These are phyloP conservation scores for Phalacrocorax carbo DNA, from an alignment of 2,113 vertebrate species.

Conservation along the genomic window DNA sequence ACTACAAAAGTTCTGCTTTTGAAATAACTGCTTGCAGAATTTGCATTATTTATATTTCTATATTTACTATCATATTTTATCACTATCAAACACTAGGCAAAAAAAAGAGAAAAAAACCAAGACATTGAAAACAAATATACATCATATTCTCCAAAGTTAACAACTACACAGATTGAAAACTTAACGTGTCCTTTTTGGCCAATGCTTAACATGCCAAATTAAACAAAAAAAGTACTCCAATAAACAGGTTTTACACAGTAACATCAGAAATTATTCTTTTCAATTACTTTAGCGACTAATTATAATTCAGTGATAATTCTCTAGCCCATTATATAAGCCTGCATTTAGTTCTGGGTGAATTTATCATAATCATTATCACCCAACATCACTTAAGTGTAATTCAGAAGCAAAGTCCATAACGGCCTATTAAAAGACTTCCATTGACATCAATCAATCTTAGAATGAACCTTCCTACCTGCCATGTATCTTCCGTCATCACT, in stretches of 20 bases:
- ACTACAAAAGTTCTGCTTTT: neutral
- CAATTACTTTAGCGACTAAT: neutral
- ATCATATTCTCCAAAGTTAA: neutral
- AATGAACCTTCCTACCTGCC: accelerated
- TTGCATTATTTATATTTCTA: neutral
- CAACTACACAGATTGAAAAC: neutral
- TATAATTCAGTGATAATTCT: neutral
- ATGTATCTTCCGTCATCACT: neutral
- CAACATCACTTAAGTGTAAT: neutral
- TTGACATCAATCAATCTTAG: neutral
- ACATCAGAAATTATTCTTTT: too few relatives aligned
- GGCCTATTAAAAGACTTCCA: neutral
- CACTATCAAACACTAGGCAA: neutral
- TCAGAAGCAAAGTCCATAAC: neutral
- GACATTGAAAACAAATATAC: neutral
- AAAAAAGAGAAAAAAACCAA: neutral
- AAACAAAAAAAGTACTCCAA: neutral
- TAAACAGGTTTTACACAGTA: too few relatives aligned
- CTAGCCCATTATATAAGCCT: neutral
- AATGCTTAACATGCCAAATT: neutral
- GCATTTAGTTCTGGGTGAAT: neutral
- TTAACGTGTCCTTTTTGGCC: neutral
- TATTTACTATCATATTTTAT: neutral
- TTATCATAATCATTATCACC: neutral
- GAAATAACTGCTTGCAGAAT: neutral